Conservation (phyloP, 2,797 vertebrate species). For the Carcharodon carcharias region DNA sequence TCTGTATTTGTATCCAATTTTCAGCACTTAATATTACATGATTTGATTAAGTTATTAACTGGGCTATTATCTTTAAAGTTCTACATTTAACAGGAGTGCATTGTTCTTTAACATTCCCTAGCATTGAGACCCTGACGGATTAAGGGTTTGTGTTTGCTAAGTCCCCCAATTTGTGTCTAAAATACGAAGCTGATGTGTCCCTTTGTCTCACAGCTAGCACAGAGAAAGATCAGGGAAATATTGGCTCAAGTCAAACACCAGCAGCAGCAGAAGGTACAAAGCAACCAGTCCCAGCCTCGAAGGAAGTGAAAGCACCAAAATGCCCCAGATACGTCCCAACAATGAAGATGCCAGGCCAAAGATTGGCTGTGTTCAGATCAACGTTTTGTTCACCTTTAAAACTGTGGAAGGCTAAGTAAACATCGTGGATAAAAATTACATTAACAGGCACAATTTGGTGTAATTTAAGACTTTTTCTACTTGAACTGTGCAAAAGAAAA, state of each 20-base stretch:
- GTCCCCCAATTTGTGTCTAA: neutral
- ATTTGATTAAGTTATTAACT: neutral
- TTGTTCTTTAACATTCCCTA: neutral
- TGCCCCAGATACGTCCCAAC: constrained; percentile 48
- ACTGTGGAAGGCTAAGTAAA: constrained; percentile 37
- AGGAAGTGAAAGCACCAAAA: constrained; percentile 64
- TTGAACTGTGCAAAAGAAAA: neutral
- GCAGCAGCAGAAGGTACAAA: constrained; percentile 76
- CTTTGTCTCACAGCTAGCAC: constrained; percentile 68
- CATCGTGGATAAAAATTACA: constrained; percentile 9
- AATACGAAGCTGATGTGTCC: neutral
- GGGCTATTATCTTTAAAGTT: neutral
- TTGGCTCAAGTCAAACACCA: constrained; percentile 81
- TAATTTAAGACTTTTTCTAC: constrained; percentile 21
- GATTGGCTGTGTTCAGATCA: constrained; percentile 54
- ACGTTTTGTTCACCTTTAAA: constrained; percentile 20
- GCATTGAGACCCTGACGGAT: neutral
- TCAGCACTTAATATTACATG: neutral
- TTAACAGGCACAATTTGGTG: neutral
- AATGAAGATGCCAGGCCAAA: constrained; percentile 66
- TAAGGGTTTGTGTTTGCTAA: neutral
- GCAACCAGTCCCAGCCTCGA: constrained; percentile 57
- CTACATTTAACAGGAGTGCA: neutral
- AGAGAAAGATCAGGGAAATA: constrained; percentile 92
- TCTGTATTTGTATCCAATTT: neutral